Base-by-base conservation (phyloP, 2,888 invertebrate species). In the Synanthedon vespiformis region DNA sequence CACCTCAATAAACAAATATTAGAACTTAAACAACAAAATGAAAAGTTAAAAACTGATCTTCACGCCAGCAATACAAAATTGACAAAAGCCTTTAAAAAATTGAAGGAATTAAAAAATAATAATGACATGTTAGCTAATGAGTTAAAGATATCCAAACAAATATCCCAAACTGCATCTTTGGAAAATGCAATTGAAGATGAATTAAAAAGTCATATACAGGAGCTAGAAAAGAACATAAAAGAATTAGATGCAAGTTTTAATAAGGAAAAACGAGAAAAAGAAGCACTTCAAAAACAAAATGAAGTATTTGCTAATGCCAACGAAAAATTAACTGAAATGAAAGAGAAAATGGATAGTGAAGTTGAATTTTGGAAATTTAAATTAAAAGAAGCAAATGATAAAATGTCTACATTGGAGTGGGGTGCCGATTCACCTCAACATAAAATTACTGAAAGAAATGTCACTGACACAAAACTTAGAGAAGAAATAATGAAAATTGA, bases 121-220 rank as follows among this genome's bases (percentile, higher is more conserved):
- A 90, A 92, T 66, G 92, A 93, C 41, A 83, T 88, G 60, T 71
- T 92, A 41, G 76, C 79, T 11, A 88, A 87, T 53, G 89, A 91
- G 70, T 63, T 90, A 54, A 89, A 87, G 61, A 72, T 85, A 22
- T 82, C 85, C 40, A 88, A 88, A 61, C 86, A 89, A 52, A 63
- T 88, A 49, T 83, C 87, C 13, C 81, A 87, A 53, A 86, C 90
- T 50, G 89, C 90, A 49, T 91, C 93, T 66, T 83, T 95, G 50
- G 93, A 95, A 64, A 89, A 90, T 53, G 92, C 95, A 6, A 93
- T 95, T 55, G 93, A 94, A 70, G 94, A 94, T 61, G 95, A 95
- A 75, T 72, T 95, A n/a, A 91, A 91, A 60, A 80, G 80, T 12
- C 94, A 94, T 70, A 82, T 94, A 27, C 77, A 82, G 54, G 79